Base-by-base conservation (phyloP, 2,888 invertebrate species). In the Rugalucina vietnamica region DNA sequence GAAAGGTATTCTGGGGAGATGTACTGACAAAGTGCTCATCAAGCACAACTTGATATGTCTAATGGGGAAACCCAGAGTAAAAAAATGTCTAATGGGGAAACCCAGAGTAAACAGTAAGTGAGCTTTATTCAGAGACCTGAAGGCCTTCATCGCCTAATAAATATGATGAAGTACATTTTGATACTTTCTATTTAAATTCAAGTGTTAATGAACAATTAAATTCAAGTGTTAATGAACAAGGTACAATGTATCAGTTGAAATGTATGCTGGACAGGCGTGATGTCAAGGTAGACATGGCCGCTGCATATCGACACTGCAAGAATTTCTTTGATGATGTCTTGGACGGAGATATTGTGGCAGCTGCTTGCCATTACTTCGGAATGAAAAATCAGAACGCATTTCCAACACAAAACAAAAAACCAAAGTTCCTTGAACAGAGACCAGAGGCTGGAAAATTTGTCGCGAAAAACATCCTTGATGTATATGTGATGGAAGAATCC, bases 181-280 rank as follows among this genome's bases (percentile, higher is more conserved):
- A n/a, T n/a, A n/a, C n/a, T n/a, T n/a, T n/a, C n/a, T n/a, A n/a
- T n/a, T n/a, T n/a, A n/a, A n/a, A n/a, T n/a, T n/a, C n/a, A n/a
- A n/a, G n/a, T n/a, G n/a, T n/a, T n/a, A n/a, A n/a, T n/a, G n/a
- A n/a, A n/a, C n/a, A n/a, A n/a, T n/a, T n/a, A n/a, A n/a, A n/a
- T n/a, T 72, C 37, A 0, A 77, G 60, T 39, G 70, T 54, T 8
- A 57, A 65, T 72, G 76, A 76, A 18, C 70, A n/a, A 27, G 81
- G 76, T 5, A 76, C 76, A 36, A 60, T 81, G 71, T 76, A 81
- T 60, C 81, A 75, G 27, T 60, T 81, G 18, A 74, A 71, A 39
- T 60, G 65, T 49, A 27, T 79, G 3, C 21, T 79, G 27, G 71
- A 76, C 54, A 76, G 81, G 71, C 37, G 76, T 21, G 81, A 81